Evolutionary conservation across 2,888 invertebrate genomes (phyloP), one percentile per base, ranked within the genome.

Genomic region (Spatulosminthurus flaviceps): DNA sequence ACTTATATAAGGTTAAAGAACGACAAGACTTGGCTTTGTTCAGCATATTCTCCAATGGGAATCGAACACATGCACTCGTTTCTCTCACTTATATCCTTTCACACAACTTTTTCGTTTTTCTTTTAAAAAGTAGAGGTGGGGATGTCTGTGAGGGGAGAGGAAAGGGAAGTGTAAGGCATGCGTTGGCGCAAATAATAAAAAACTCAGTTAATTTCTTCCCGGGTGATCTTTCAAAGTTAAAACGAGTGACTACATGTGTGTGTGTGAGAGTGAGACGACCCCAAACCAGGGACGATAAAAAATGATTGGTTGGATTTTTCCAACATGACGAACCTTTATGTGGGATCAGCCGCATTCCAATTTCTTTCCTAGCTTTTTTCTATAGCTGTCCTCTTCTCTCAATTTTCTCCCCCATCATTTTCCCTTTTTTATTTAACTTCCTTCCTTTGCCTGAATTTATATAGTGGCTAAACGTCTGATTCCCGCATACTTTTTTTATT

Each of bases 281-380:
- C 51, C 19, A 51, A 34, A 34, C 34, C 51, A 13, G 26, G 24
- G 64, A 64, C 67, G 51, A 76, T 76, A 76, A 76, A 76, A 76
- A 76, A 76, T 76, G 76, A 76, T 76, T 76, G 76, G 76, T 76
- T 76, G 67, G 76, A 76, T 67, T 67, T 69, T 76, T 76, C 76
- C 69, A 51, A 7, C 21, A 76, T 76, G 75, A 76, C 75, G 75
- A 76, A 28, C 28, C 69, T 69, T n/a, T 5, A n/a, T 21, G 13
- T n/a, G 21, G 28, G 26, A 76, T 76, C 67, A 76, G 21, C 75
- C 74, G 74, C 26, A 72, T 72, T 64, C 61, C 34, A 24, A 29
- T 74, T 24, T 64, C 67, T 74, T 11, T 26, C 67, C 11, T 66
- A 22, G 16, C 66, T 51, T 72, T 72, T 26, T 72, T 26, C 24